Evolutionary conservation across 2,888 invertebrate species (phyloP).

Genomic region (Xanthostigma xanthostigma): DNA sequence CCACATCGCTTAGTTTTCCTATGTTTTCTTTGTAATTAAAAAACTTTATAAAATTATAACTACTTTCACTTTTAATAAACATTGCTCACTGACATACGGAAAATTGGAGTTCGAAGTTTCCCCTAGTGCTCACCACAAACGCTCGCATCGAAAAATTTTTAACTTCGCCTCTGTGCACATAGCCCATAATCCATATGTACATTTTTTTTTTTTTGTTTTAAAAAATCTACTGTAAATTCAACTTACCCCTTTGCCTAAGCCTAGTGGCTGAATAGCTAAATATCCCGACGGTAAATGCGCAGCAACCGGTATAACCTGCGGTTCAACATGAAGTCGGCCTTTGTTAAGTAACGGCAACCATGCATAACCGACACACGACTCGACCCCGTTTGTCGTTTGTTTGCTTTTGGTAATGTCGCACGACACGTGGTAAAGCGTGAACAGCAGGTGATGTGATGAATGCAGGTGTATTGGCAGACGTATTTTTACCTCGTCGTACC

Average conservation of each 20-base stretch:
- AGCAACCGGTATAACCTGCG: slow-evolving; percentile 72
- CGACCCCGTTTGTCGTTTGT: slow-evolving; percentile 59
- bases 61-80: no score
- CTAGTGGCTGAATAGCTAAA: slow-evolving; percentile 75
- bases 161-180: no score
- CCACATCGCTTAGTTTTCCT: no score
- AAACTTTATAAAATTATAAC: no score
- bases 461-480: slow-evolving; percentile 75
- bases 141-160: no score
- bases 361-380: slow-evolving; percentile 82
- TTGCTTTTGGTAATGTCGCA: slow-evolving; percentile 65
- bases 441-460: slow-evolving; percentile 77
- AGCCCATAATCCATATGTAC: no score
- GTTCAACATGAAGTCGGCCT: slow-evolving; percentile 71
- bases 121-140: no score
- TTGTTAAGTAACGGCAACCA: slow-evolving; percentile 81
- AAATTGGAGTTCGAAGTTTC: no score
- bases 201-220: no score
- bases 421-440: slow-evolving; percentile 91
- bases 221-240: no score
- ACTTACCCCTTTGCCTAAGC: slow-evolving; percentile 76
- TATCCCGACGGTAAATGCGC: slow-evolving; percentile 80
- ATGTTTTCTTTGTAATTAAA: no score
- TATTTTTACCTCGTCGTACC: slow-evolving; percentile 90
- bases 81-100: no score